These are phyloP conservation scores for Cerastoderma edule DNA, from an alignment of 2,888 invertebrate genomes.

Conservation along the genomic window DNA sequence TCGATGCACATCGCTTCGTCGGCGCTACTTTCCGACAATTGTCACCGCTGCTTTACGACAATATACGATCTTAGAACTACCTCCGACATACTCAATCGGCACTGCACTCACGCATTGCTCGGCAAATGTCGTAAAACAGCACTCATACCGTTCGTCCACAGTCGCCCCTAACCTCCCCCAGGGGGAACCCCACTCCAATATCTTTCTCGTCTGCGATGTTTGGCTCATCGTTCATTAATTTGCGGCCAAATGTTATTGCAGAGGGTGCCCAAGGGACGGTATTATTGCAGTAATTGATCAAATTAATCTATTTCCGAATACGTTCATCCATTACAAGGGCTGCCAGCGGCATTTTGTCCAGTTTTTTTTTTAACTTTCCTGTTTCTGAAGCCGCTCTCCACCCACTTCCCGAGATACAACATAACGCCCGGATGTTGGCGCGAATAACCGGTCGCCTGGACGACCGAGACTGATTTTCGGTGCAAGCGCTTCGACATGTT, in stretches of 20 bases:
- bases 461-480: neutral
- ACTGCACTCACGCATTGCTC: too few relatives aligned
- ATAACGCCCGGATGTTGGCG: constrained; percentile 15
- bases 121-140: too few relatives aligned
- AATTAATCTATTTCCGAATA: constrained; percentile 64
- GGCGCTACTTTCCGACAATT: too few relatives aligned
- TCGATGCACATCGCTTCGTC: too few relatives aligned
- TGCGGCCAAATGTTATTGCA: constrained; percentile 66
- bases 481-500: neutral
- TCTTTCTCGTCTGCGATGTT: constrained; percentile 53
- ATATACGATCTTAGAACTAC: too few relatives aligned
- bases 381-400: too few relatives aligned
- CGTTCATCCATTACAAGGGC: constrained; percentile 59
- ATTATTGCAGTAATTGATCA: constrained; percentile 64
- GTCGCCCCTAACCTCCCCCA: constrained; percentile 21
- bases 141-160: too few relatives aligned
- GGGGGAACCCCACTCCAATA: constrained; percentile 47
- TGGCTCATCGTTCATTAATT: constrained; percentile 65
- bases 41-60: too few relatives aligned
- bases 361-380: constrained; percentile 15
- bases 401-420: constrained; percentile 12
- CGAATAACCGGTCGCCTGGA: too few relatives aligned
- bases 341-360: constrained; percentile 54
- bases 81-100: too few relatives aligned
- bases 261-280: constrained; percentile 52